Evolutionary conservation across 2,113 vertebrate species (phyloP), one percentile per base, ranked within the genome.

Genomic region (Sorex fumeus): DNA sequence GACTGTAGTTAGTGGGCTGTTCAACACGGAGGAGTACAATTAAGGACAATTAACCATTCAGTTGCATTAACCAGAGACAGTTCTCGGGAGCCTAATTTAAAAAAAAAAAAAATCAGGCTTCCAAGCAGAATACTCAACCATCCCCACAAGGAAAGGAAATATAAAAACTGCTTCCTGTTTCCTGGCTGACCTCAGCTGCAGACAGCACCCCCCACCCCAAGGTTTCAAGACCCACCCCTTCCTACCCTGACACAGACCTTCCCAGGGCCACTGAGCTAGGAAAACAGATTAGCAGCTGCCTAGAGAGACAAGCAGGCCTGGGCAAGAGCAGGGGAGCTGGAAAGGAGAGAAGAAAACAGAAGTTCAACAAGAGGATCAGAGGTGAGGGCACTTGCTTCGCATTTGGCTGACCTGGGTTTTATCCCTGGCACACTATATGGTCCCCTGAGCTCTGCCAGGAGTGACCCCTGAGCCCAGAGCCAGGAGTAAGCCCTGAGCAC

Each of bases 201-300:
- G 8, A 4, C 47, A 90, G 77, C 16, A 64, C 70, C 0, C 53
- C 40, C 83, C 53, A 75, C 32, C 86, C 81, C 50, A 36, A 36
- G 43, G 47, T 84, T 74, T 70, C 69, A n/a, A 0, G 0, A 19
- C 28, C 84, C 27, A 3, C 34, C 76, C 43, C 67, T 84, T 71
- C 88, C 76, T 93, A 93, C 53, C 43, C 2, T 12, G 36, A 83
- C 36, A 69, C 53, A 67, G 0, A 62, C 62, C 30, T 13, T 11
- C n/a, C 30, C 72, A 12, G 2, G 60, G 21, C 47, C 71, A 28
- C 1, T 19, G 28, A 36, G 69, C 94, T 94, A 95, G 90, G 64
- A 94, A 97, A 97, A 93, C 32, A 97, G 97, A 97, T 93, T 97
- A 97, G 95, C 95, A 97, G 95, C 95, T 96, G 87, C 47, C 47